Evolutionary conservation across 2,113 vertebrate genomes (phyloP), one percentile per base, ranked within the genome.

Genomic region (Notothenia coriiceps): DNA sequence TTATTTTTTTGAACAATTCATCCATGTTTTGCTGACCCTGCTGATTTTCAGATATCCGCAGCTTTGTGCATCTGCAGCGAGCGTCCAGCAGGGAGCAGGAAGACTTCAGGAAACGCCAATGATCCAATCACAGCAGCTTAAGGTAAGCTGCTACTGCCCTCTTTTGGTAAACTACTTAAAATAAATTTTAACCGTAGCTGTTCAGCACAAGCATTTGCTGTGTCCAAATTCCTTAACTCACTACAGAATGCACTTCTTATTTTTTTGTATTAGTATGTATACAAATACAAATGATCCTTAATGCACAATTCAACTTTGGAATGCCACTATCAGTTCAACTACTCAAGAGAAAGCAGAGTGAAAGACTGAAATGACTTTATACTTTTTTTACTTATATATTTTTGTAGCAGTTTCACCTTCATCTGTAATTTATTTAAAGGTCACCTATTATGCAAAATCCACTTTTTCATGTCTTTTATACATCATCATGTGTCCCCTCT

Each of bases 1-100:
- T 66, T n/a, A 10, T 8, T 8, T 59, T 44, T 44, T 47, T 51
- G 0, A 25, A 2, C 40, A 14, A 2, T 20, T 33, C 0, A 35
- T 44, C 0, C 5, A 9, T 68, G 18, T 33, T 52, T 51, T 55
- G 43, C 2, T 46, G 46, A 46, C 9, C 6, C 9, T 51, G 8
- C 13, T 64, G 46, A 5, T 52, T 40, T 59, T 6, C 14, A 60
- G 46, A 56, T 4, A 33, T 10, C 5, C 73, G 54, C 40, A 50
- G 20, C 29, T 78, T 17, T 25, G 20, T 86, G 71, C 59, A 44
- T 25, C 0, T 80, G 25, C 80, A 63, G 54, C 1, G 20, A 51
- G 13, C 4, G 0, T 47, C 88, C 91, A 85, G 69, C 65, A 90
- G 86, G 81, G 80, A 50, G 91, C 78, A 70, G 40, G 2, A 56